Conservation (phyloP, 2,888 invertebrate species). For the Machimus atricapillus region DNA sequence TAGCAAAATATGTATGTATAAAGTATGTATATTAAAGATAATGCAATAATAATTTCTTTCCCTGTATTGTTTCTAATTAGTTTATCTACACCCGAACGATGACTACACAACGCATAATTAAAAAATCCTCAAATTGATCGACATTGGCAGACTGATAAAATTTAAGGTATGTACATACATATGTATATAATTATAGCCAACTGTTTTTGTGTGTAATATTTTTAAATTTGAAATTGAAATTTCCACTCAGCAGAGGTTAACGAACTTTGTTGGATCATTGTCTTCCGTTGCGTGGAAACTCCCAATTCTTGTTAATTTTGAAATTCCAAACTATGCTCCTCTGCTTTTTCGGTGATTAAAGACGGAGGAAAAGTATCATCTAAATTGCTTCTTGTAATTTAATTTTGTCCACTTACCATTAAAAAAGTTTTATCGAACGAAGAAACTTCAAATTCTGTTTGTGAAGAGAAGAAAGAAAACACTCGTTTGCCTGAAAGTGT, state of each 20-base stretch:
- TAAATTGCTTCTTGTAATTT: neutral
- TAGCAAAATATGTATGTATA: too few relatives aligned
- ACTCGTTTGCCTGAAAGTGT: neutral
- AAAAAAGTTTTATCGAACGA: neutral
- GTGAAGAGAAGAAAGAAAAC: neutral
- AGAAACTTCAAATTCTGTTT: neutral
- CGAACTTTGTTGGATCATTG: neutral
- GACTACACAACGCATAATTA: too few relatives aligned
- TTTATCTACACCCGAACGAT: too few relatives aligned
- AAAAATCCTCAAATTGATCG: too few relatives aligned
- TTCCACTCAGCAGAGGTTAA: neutral
- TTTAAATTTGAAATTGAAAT: neutral
- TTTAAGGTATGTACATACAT: too few relatives aligned
- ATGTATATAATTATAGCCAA: too few relatives aligned
- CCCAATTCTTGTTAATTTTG: neutral
- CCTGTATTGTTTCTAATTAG: too few relatives aligned
- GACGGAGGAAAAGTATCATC: neutral
- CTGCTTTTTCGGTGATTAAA: neutral
- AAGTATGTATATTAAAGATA: too few relatives aligned
- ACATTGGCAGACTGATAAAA: too few relatives aligned
- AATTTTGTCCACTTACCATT: neutral
- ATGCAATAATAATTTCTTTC: too few relatives aligned
- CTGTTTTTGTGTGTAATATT: neutral
- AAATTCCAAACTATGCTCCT: neutral
- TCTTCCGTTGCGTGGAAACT: neutral